Evolutionary conservation across 2,888 invertebrate species (phyloP), one percentile per base, ranked within the genome.

Genomic region (Leucozona laternaria): DNA sequence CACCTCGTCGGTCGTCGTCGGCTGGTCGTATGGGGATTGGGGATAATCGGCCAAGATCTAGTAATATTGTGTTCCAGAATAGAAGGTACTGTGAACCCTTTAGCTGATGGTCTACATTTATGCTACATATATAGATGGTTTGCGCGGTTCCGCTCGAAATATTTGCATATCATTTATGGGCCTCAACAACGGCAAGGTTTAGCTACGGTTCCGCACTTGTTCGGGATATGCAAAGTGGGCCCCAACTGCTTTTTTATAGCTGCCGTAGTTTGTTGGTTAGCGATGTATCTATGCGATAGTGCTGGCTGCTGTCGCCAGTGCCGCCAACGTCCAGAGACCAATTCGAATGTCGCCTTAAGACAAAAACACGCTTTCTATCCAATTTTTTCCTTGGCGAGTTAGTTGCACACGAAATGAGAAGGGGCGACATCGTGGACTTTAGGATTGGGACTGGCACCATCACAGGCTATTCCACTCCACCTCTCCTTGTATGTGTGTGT

Each of bases 331-430:
- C 73, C 82, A 66, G 66, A 75, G 86, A 86, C 86, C 86, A 82
- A 86, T 86, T 86, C 78, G 75, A 79, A 58, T 86, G 86, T 86
- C 86, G 78, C 86, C 86, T 86, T 82, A 86, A 82, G 86, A 82
- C 86, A 86, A 86, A 81, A 86, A 81, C 82, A 86, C 78, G 78
- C 86, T 86, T 70, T 81, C 78, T 78, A n/a, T n/a, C 58, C 40
- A 40, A 43, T 34, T 11, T 34, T 80, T 37, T 22, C 8, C n/a
- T 57, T 57, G 34, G 43, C 58, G 11, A 37, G 58, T 17, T 48
- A n/a, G n/a, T n/a, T n/a, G n/a, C n/a, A 48, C 68, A 60, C 58
- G 76, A 31, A 64, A 68, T 43, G 66, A 60, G 53, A 31, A 53
- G 60, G 66, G 57, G 48, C 34, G 68, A 13, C 13, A 43, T n/a